A percentile compares a stretch with the other conserved stretches of the same genome.
Evolutionary conservation across 2,888 invertebrate genomes (phyloP).

Genomic region (Alloplasta piceator): DNA sequence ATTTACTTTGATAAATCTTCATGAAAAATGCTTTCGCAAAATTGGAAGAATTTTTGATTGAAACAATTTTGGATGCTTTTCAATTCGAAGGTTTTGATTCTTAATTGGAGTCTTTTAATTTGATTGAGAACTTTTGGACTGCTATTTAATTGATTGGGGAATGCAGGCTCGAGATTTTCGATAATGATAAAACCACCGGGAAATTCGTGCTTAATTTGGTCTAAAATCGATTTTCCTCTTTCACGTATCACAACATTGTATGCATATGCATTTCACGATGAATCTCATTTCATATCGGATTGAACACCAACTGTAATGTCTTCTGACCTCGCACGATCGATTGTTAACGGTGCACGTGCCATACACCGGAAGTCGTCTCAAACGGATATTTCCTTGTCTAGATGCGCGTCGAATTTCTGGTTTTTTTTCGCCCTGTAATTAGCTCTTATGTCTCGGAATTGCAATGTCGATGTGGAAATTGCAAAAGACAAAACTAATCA

Average conservation of each 20-base stretch:
- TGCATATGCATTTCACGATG: too few relatives aligned
- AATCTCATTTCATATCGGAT: background rate
- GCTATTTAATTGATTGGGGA: slow-evolving; percentile 7
- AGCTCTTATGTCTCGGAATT: slow-evolving; percentile 30
- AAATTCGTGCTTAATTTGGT: slow-evolving; percentile 47
- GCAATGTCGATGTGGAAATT: slow-evolving; percentile 2
- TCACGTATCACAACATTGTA: background rate
- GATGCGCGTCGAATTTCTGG: background rate
- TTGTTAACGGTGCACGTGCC: slow-evolving; percentile 34
- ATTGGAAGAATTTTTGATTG: too few relatives aligned
- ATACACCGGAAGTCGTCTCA: slow-evolving; percentile 39
- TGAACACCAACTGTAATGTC: slow-evolving; percentile 15
- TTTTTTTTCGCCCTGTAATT: slow-evolving; percentile 28
- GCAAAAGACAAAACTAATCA: background rate
- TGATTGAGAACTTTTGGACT: too few relatives aligned
- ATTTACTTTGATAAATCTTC: too few relatives aligned
- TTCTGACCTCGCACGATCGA: slow-evolving; percentile 30
- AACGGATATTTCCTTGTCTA: slow-evolving; percentile 51
- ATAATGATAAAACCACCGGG: slow-evolving; percentile 45
- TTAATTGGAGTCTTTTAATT: too few relatives aligned
- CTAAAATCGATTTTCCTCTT: slow-evolving; percentile 41
- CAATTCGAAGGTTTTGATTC: too few relatives aligned
- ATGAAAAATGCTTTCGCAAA: too few relatives aligned
- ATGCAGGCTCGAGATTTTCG: slow-evolving; percentile 23
- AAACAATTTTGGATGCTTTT: too few relatives aligned